Conservation (phyloP, 1,140 invertebrate species). For the Drosophila sechellia region DNA sequence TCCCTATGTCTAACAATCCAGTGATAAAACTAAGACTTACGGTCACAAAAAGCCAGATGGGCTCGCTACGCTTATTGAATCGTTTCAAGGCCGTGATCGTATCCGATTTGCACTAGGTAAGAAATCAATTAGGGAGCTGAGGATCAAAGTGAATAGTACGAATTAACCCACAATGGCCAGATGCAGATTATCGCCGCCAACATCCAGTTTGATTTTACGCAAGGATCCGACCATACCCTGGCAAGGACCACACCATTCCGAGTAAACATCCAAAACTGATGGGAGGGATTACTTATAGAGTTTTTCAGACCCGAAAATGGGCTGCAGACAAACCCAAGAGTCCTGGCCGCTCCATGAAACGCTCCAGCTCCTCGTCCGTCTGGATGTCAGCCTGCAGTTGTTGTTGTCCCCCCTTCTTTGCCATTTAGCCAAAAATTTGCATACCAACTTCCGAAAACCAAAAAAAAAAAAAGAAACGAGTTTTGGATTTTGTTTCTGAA, state of each 20-base stretch:
- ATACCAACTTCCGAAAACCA: background rate
- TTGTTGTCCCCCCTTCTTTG: constrained; percentile 90
- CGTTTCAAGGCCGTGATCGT: constrained; percentile 90
- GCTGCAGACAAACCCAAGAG: constrained; percentile 88
- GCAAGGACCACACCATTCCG: constrained; percentile 97
- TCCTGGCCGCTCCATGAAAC: constrained; percentile 91
- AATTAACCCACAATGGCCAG: constrained; percentile 89
- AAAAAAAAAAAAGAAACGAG: background rate
- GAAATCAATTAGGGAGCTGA: background rate
- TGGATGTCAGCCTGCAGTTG: constrained; percentile 91
- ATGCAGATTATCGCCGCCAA: constrained; percentile 92
- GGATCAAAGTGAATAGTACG: background rate
- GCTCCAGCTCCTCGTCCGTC: constrained; percentile 94
- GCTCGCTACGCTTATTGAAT: constrained; percentile 94
- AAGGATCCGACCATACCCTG: constrained; percentile 93
- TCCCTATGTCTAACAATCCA: background rate
- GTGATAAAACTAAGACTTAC: constrained; percentile 86
- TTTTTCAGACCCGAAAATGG: no score
- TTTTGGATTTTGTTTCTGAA: constrained; percentile 5
- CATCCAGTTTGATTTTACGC: constrained; percentile 95
- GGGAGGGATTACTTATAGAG: background rate
- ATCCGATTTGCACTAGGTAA: constrained; percentile 88
- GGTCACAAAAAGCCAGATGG: constrained; percentile 94
- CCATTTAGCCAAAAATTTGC: constrained; percentile 76
- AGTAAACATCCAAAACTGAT: constrained; percentile 94